Evolutionary conservation across 1,140 invertebrate genomes (phyloP), one percentile per base, ranked within the genome.

Genomic region (Pseudachorutes palmiensis): DNA sequence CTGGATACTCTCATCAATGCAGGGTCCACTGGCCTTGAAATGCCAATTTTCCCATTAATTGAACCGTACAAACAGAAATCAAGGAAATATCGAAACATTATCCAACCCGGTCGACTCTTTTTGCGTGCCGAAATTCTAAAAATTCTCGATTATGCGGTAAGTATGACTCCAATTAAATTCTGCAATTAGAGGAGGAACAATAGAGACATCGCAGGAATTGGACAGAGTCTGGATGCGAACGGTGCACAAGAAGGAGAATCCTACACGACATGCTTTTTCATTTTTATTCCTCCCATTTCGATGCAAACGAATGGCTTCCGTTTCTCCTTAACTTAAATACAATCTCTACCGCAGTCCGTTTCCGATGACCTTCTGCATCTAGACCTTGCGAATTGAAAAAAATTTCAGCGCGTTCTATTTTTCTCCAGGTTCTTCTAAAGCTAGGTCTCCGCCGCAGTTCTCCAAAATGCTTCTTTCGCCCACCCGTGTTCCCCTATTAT

Each of bases 391-490:
- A 5, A 9, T 58, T 58, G 12, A 12, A 12, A 58, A 22, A 24
- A 29, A 22, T 24, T 61, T 14, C 24, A 14, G 24, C 59, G 9
- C 24, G 19, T 61, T 26, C 2, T 1, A 24, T 48, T 66, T 58
- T 12, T 45, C 30, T 61, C 1, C 48, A 68, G 67, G 48, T 68
- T 30, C 36, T 68, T 22, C 57, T 68, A 1, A 63, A 68, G 24
- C 62, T 68, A 45, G 61, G 62, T 0, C 32, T 68, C 19, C 61
- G 28, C 2, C 31, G 57, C 9, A 19, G 57, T 19, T 51, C 67
- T 41, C 29, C 32, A 28, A 55, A 64, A 22, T 55, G 63, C 24
- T 65, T 55, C 49, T 61, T 61, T 24, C 61, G 61, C 41, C 61
- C 33, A 14, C 31, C 61, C 24, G 61, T 48, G 29, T 63, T 63